Conservation (phyloP, 2,113 vertebrate species). For the Xiphorhynchus elegans region DNA sequence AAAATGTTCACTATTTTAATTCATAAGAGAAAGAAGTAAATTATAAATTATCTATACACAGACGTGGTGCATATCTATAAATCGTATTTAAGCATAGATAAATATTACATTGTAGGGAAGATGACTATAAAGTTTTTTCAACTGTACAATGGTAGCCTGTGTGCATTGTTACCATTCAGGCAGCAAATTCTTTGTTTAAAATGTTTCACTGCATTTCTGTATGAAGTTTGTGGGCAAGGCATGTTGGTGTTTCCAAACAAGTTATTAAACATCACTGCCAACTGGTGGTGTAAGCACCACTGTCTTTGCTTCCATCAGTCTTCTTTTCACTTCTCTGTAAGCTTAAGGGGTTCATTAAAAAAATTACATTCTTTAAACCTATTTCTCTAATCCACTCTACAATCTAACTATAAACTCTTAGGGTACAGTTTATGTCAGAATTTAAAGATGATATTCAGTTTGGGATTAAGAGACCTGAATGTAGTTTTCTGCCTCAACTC, state of each 20-base stretch:
- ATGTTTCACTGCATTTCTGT: not conserved
- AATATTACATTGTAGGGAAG: not conserved
- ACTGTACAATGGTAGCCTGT: not conserved
- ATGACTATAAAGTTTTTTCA: not conserved
- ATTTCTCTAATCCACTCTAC: not conserved
- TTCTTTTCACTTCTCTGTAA: not conserved
- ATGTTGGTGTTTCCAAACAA: not conserved
- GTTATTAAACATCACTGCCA: not conserved
- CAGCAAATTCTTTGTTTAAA: not conserved
- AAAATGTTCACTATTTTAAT: not conserved
- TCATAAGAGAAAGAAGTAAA: not conserved
- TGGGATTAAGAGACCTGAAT: not conserved
- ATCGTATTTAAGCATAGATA: not conserved
- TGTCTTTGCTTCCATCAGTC: not conserved
- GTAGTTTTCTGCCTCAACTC: not conserved
- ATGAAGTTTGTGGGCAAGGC: rapidly evolving
- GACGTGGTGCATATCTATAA: not conserved
- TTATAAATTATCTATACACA: not conserved
- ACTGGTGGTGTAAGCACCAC: not conserved
- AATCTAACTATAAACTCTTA: not conserved
- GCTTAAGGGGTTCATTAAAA: not conserved
- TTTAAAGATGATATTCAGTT: not conserved
- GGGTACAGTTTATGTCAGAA: not conserved
- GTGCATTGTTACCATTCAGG: not conserved
- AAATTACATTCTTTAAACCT: not conserved